Evolutionary conservation across 2,113 vertebrate genomes (phyloP).

Genomic region (Microcebus tavaratra): DNA sequence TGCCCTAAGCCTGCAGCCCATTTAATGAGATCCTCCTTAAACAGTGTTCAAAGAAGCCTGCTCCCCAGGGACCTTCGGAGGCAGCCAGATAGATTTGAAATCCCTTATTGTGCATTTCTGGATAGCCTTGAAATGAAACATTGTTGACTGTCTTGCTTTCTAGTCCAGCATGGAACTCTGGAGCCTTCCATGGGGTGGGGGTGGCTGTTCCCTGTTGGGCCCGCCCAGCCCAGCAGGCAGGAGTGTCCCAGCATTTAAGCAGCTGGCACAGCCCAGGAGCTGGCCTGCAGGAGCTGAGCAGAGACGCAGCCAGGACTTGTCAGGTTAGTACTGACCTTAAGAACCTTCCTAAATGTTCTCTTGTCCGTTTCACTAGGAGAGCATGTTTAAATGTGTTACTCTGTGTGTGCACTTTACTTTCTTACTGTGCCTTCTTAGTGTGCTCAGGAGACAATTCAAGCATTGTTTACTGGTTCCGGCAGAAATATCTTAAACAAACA

Average conservation of each 20-base stretch:
- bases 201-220: neutral
- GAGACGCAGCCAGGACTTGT: neutral
- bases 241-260: neutral
- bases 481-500: neutral
- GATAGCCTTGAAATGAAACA: neutral
- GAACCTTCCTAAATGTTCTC: neutral
- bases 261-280: neutral
- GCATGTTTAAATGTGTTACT: neutral
- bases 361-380: neutral
- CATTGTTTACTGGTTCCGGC: neutral
- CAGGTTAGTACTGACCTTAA: neutral
- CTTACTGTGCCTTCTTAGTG: neutral
- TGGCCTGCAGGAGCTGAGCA: neutral
- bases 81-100: neutral
- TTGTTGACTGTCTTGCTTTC: neutral
- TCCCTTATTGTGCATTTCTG: neutral
- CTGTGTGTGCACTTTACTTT: neutral
- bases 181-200: neutral
- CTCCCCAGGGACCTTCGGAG: neutral
- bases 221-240: fast-evolving
- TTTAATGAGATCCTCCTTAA: neutral
- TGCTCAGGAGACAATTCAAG: neutral
- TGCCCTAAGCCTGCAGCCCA: neutral
- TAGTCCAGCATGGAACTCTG: neutral
- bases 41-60: neutral